phyloP scores from a whole-genome alignment of 2,113 vertebrate species.

The Aegypius monachus region DNA sequence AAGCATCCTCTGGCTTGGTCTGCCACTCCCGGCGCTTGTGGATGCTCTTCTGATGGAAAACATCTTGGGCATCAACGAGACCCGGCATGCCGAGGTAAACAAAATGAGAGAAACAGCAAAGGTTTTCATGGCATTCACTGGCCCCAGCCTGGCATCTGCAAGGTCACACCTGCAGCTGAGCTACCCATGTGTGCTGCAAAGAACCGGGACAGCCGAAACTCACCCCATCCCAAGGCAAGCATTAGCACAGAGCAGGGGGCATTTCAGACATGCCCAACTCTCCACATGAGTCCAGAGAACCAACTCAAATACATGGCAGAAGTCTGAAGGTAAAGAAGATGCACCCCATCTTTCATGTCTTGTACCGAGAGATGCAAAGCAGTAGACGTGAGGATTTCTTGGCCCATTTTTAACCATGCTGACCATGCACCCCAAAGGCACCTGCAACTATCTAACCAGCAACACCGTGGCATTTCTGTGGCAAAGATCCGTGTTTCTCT shows the following conservation, averaged over 20 bases:
- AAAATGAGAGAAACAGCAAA: neutral
- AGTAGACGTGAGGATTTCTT: neutral
- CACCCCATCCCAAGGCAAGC: neutral
- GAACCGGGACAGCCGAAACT: neutral
- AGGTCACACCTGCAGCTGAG: neutral
- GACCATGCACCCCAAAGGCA: neutral
- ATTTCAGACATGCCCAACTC: fast-evolving
- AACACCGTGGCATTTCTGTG: neutral
- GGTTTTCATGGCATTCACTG: neutral
- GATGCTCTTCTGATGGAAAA: neutral
- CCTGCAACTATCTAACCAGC: neutral
- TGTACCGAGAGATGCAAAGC: neutral
- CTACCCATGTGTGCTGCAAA: fast-evolving
- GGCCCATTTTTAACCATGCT: neutral
- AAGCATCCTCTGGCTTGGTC: neutral
- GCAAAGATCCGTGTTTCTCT: neutral
- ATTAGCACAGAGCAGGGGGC: neutral
- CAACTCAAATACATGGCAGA: neutral
- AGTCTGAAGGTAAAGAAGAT: neutral
- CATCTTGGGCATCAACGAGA: neutral
- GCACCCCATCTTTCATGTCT: neutral
- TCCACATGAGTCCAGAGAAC: neutral
- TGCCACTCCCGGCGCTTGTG: fast-evolving
- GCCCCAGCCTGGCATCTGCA: neutral
- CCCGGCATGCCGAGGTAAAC: neutral